Percentiles rank a stretch among this genome's conserved stretches.
phyloP scores from a whole-genome alignment of 2,888 invertebrate species.

The Selenia dentaria region DNA sequence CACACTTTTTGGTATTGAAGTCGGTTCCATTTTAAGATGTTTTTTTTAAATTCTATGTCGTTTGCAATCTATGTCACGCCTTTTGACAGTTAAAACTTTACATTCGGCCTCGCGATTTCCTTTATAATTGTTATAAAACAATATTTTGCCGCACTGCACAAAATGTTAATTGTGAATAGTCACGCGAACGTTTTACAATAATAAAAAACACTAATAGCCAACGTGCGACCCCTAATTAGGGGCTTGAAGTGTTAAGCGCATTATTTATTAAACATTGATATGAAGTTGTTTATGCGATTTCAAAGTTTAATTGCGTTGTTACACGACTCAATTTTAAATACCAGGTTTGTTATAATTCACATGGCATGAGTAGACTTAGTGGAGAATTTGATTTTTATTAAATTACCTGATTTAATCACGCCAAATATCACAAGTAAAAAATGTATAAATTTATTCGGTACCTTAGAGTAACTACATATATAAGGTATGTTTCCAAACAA shows the following conservation, averaged over 20 bases:
- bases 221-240: conserved; percentile 16
- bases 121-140: conserved; percentile 14
- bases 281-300: background rate
- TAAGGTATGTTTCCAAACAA: too few relatives aligned
- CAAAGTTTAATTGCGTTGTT: background rate
- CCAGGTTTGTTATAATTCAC: too few relatives aligned
- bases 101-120: background rate
- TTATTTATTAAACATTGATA: conserved; percentile 1
- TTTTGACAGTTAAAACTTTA: conserved; percentile 8
- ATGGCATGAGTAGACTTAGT: too few relatives aligned
- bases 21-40: too few relatives aligned
- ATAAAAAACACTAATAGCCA: conserved; percentile 16
- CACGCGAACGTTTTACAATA: conserved; percentile 30
- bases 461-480: too few relatives aligned
- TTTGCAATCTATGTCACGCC: background rate
- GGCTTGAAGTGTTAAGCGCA: conserved; percentile 6
- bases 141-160: conserved; percentile 40
- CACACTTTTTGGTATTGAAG: too few relatives aligned
- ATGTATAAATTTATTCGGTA: too few relatives aligned
- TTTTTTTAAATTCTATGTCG: too few relatives aligned
- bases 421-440: too few relatives aligned
- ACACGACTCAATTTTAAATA: background rate
- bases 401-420: too few relatives aligned
- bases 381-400: too few relatives aligned
- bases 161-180: conserved; percentile 30